Base-by-base conservation (phyloP, 2,888 invertebrate genomes). In the Perizoma affinitatum region DNA sequence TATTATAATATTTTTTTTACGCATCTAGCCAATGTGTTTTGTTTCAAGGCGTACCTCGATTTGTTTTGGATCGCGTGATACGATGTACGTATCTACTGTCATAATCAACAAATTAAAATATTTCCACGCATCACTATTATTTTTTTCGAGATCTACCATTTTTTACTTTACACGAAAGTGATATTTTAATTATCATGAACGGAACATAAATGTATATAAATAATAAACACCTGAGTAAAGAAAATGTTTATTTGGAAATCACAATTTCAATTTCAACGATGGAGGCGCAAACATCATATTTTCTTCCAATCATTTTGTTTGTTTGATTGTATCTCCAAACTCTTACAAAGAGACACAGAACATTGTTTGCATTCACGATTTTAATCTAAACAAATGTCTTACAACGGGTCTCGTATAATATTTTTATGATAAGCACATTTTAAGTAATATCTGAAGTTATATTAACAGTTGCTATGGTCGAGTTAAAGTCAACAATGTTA, bases 231-330 rank as follows among this genome's bases (percentile, higher is more conserved):
- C 35, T 36, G n/a, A 11, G n/a, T 22, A 6, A 35, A 7, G 38
- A 1, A 35, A 48, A 36, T 48, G 42, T 43, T 48, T 38, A 48
- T 48, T 42, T 48, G 48, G 34, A 42, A 41, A 47, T 42, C 42
- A 10, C 41, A 47, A 54, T 54, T 40, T 48, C 8, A 11, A 35
- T 41, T n/a, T 47, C 11, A 42, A 48, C 36, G 22, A 48, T 36
- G 35, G 11, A 6, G 0, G 7, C 6, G 35, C 11, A 47, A 5
- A 54, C 9, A 41, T 40, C 1, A 22, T 2, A 22, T 22, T 22
- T 22, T 22, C 22, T 22, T 22, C 1, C 22, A 22, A 22, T 22
- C 22, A 22, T 2, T 22, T 22, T 22, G 22, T 22, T 22, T 22
- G 3, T 22, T 22, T 22, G 22, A 1, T 22, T 22, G 22, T 22